Evolutionary conservation across 2,113 vertebrate species (phyloP).

Genomic region (Chitala chitala): DNA sequence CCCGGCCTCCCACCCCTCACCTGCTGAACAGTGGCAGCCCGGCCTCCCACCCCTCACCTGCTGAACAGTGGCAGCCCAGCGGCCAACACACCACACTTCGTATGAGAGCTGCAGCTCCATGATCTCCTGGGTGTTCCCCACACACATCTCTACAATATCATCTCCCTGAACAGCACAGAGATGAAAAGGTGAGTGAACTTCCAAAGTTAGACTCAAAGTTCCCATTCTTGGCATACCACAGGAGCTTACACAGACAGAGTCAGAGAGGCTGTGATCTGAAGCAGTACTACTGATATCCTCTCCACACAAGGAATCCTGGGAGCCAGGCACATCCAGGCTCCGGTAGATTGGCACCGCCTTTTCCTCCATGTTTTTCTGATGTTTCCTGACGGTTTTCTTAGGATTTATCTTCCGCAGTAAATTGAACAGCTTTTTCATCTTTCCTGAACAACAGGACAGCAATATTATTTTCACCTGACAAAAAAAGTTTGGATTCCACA

Average conservation of each 20-base stretch:
- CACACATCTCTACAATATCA: constrained; percentile 46
- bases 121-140: constrained; percentile 50
- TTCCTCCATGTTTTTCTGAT: constrained; percentile 46
- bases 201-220: background rate
- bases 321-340: constrained; percentile 13
- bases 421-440: constrained; percentile 50
- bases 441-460: constrained; percentile 31
- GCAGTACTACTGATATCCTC: constrained; percentile 39
- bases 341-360: constrained; percentile 26
- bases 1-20: no score
- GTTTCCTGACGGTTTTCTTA: constrained; percentile 54
- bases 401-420: constrained; percentile 41
- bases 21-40: no score
- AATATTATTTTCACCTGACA: background rate
- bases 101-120: constrained; percentile 65
- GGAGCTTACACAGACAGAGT: constrained; percentile 50
- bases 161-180: constrained; percentile 47
- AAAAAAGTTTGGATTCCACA: background rate
- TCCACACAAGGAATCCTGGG: background rate
- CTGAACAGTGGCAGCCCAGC: constrained; percentile 58
- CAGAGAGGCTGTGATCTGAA: constrained; percentile 30
- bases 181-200: constrained; percentile 20
- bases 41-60: no score
- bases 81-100: constrained; percentile 64
- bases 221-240: background rate